These are phyloP conservation scores for Chironomus tentans DNA, from an alignment of 2,888 invertebrate species.

Conservation along the genomic window DNA sequence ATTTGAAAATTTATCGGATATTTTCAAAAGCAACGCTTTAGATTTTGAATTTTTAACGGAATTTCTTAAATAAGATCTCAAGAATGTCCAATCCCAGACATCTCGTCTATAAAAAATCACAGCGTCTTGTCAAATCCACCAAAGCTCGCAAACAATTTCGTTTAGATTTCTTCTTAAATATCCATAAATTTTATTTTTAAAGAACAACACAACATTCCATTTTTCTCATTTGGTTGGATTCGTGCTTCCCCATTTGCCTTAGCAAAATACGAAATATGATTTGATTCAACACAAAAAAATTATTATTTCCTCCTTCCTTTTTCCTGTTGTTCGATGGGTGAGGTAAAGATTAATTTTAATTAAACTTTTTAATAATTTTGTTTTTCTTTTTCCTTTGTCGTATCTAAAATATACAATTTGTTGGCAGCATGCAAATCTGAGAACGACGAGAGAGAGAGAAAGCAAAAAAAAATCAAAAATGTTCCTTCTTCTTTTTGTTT, in stretches of 20 bases:
- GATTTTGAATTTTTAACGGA: not conserved
- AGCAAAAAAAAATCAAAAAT: not conserved
- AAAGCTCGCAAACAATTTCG: not conserved
- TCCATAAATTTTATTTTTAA: not conserved
- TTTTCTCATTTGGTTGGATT: not conserved
- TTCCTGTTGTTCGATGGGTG: not conserved
- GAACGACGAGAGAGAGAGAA: not conserved
- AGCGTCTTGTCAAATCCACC: not conserved
- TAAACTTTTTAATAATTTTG: constrained; percentile 25
- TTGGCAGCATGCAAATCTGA: not conserved
- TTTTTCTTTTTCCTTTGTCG: not conserved
- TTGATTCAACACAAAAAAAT: too few species aligned
- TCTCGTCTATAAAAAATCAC: not conserved
- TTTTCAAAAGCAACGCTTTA: too few species aligned
- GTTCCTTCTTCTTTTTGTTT: not conserved
- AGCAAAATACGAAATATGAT: too few species aligned
- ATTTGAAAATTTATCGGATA: too few species aligned
- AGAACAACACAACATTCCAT: not conserved
- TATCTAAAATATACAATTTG: not conserved
- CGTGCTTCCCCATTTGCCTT: not conserved
- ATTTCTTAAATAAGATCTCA: too few species aligned
- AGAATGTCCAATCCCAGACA: not conserved
- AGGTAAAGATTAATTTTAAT: constrained; percentile 25
- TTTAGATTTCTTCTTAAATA: not conserved
- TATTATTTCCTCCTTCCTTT: not conserved